Percentiles rank a stretch among this genome's conserved stretches.
Conservation (phyloP, 2,113 vertebrate genomes). For the Calypte anna region DNA sequence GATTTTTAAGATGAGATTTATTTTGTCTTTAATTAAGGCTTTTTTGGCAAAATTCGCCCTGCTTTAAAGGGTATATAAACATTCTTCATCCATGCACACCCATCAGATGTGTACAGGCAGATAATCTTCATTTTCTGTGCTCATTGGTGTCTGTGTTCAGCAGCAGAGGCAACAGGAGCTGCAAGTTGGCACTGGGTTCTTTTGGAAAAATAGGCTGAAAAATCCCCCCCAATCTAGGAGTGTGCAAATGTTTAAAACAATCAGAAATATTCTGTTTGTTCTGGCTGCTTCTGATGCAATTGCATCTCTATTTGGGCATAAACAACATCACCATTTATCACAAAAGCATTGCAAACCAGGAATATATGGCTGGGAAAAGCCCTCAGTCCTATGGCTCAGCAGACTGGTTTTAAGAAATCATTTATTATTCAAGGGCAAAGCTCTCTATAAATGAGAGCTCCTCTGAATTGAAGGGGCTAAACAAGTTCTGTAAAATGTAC, state of each 20-base stretch:
- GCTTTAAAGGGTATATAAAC: background rate
- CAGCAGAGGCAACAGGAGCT: background rate
- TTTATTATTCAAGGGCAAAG: background rate
- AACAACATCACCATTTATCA: background rate
- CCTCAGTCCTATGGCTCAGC: background rate
- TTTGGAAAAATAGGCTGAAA: background rate
- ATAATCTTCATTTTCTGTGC: background rate
- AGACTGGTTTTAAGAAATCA: background rate
- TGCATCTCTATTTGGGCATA: background rate
- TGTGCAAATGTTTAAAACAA: background rate
- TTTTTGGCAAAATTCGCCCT: background rate
- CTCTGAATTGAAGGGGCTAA: rapidly evolving
- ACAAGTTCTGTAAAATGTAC: background rate
- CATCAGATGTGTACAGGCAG: background rate
- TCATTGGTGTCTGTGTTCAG: background rate
- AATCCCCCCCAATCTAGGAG: background rate
- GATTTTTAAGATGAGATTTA: background rate
- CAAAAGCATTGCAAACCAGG: background rate
- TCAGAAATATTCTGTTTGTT: background rate
- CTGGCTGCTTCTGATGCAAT: background rate
- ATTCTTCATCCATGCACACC: background rate
- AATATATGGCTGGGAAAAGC: background rate
- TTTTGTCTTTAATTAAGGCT: background rate
- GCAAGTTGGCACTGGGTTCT: background rate
- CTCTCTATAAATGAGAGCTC: background rate